Conservation (phyloP, 2,888 invertebrate genomes). For the Acrobasis consociella region DNA sequence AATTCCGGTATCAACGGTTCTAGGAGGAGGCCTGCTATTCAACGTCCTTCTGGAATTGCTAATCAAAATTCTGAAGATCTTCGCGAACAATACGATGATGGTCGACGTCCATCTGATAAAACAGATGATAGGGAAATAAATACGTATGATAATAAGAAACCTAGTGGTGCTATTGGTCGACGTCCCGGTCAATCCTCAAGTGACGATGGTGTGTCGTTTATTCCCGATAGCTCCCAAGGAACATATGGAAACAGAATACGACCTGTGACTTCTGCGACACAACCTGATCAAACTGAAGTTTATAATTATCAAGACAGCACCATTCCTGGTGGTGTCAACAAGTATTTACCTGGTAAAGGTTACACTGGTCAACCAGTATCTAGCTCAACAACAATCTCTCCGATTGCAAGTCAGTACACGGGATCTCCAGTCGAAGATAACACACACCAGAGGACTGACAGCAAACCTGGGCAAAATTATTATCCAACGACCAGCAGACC, state of each 20-base stretch:
- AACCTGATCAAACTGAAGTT: constrained; percentile 1
- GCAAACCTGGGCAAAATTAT: background rate
- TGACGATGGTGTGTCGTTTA: background rate
- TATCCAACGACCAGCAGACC: background rate
- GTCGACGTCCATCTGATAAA: background rate
- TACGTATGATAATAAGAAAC: background rate
- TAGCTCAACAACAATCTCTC: constrained; percentile 4
- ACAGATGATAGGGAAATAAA: no score
- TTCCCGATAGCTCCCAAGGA: background rate
- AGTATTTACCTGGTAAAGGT: constrained; percentile 4
- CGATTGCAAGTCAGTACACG: background rate
- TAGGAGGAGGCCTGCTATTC: background rate
- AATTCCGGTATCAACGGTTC: background rate
- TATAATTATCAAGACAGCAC: constrained; percentile 1
- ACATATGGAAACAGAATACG: background rate
- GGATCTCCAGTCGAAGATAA: background rate
- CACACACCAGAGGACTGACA: background rate
- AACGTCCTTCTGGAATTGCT: background rate
- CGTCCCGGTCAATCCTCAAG: background rate
- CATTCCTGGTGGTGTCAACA: background rate
- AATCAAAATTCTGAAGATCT: background rate
- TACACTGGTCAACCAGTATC: constrained; percentile 1
- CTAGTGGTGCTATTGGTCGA: background rate
- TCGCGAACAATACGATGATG: background rate
- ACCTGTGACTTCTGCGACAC: background rate